Conservation (phyloP, 2,888 invertebrate species). For the Drosophila diplacantha region DNA sequence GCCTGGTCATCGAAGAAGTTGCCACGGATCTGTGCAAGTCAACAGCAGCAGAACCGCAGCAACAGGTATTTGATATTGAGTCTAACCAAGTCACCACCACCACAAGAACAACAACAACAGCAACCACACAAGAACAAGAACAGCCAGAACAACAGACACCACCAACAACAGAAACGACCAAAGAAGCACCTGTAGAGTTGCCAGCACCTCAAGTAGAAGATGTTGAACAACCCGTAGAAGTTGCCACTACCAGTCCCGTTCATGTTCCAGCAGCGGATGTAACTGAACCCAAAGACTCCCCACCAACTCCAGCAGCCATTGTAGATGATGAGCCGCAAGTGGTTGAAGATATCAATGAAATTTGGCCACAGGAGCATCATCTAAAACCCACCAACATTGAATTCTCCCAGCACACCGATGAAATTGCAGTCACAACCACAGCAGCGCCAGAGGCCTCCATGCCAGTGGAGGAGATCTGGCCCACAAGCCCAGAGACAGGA, state of each 20-base stretch:
- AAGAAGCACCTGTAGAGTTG: slow-evolving; percentile 77
- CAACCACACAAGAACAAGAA: slow-evolving; percentile 59
- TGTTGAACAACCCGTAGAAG: slow-evolving; percentile 71
- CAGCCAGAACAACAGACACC: slow-evolving; percentile 63
- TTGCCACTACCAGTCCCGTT: slow-evolving; percentile 71
- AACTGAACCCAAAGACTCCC: slow-evolving; percentile 41
- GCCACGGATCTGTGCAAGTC: slow-evolving; percentile 61
- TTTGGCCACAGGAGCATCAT: slow-evolving; percentile 77
- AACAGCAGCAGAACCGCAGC: slow-evolving; percentile 56
- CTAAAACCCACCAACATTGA: slow-evolving; percentile 72
- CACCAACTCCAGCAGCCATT: slow-evolving; percentile 26
- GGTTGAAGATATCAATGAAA: slow-evolving; percentile 74
- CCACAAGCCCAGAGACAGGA: slow-evolving; percentile 73
- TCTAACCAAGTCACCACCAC: slow-evolving; percentile 65
- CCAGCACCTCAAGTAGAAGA: slow-evolving; percentile 76
- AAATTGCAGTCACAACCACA: slow-evolving; percentile 32
- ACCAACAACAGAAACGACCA: slow-evolving; percentile 71
- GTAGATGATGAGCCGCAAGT: slow-evolving; percentile 35
- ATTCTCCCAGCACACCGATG: slow-evolving; percentile 68
- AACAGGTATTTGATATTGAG: slow-evolving; percentile 78
- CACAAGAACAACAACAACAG: slow-evolving; percentile 57
- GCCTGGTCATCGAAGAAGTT: slow-evolving; percentile 73
- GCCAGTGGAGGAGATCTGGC: slow-evolving; percentile 72
- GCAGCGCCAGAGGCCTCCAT: slow-evolving; percentile 27
- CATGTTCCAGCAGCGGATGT: slow-evolving; percentile 64